phyloP scores from a whole-genome alignment of 2,888 invertebrate genomes.

The Crocallis elinguaria region DNA sequence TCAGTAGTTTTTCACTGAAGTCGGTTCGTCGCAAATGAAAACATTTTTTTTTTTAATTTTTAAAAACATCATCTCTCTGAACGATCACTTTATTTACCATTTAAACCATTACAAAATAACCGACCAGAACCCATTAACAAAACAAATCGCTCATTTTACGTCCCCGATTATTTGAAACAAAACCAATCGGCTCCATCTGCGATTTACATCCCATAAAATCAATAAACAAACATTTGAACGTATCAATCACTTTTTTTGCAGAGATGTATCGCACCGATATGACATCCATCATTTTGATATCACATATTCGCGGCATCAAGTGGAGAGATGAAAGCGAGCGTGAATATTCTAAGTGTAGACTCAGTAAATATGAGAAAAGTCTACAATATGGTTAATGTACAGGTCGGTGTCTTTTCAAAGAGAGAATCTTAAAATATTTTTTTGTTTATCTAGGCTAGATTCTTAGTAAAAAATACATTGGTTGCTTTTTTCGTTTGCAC shows the following conservation, averaged over 20 bases:
- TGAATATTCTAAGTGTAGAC: background rate
- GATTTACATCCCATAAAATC: slow-evolving; percentile 20
- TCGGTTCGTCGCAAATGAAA: too few relatives aligned
- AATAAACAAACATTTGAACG: slow-evolving; percentile 30
- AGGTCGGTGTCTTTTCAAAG: too few relatives aligned
- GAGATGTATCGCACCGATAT: slow-evolving; percentile 39
- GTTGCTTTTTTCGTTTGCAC: too few relatives aligned
- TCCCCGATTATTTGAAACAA: slow-evolving; percentile 13
- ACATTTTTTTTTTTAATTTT: slow-evolving; percentile 1
- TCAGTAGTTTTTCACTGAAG: too few relatives aligned
- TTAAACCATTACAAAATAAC: slow-evolving; percentile 17
- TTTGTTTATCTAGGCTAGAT: too few relatives aligned
- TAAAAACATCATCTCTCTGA: slow-evolving; percentile 11
- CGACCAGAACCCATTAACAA: slow-evolving; percentile 10
- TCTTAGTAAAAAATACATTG: too few relatives aligned
- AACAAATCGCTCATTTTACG: slow-evolving; percentile 13
- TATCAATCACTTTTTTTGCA: slow-evolving; percentile 43
- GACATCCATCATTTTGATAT: slow-evolving; percentile 42
- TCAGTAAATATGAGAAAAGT: background rate
- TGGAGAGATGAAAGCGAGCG: background rate
- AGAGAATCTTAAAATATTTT: too few relatives aligned
- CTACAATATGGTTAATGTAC: too few relatives aligned
- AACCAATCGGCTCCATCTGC: slow-evolving; percentile 14
- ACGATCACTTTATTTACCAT: slow-evolving; percentile 20
- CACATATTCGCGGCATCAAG: slow-evolving; percentile 22